Evolutionary conservation across 2,888 invertebrate genomes (phyloP), one percentile per base, ranked within the genome.

Genomic region (Neoascia interrupta): DNA sequence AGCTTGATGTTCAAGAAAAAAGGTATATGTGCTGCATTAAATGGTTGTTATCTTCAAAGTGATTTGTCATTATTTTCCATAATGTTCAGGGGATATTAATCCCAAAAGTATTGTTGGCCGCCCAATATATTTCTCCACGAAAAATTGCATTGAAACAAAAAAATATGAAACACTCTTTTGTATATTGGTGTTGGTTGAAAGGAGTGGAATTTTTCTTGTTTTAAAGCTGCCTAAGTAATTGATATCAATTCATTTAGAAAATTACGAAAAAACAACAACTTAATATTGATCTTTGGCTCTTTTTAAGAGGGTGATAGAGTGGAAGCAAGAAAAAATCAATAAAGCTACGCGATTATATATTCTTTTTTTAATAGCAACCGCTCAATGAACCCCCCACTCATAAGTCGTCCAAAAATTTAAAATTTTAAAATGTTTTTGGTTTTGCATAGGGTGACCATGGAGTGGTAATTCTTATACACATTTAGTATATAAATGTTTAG

Each of bases 11-110:
- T 49, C 10, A 26, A 41, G 16, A 75, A 56, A 69, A 69, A 75
- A 69, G 53, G 66, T 66, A 56, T n/a, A n/a, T n/a, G n/a, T n/a
- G n/a, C n/a, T n/a, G 79, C 73, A 79, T 79, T 79, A 73, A 73
- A 66, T 73, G 66, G 60, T 73, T 73, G 68, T 73, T 80, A 80
- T 80, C 80, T 80, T 58, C 68, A 74, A 53, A 74, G 80, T 80
- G 74, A 80, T 80, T 80, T 80, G 80, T 80, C 80, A 80, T 80
- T 80, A 79, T 79, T 79, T 72, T 79, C 73, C 79, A 73, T 79
- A 79, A 79, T 56, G 79, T 79, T 79, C 66, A 10, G 18, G 18
- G 64, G 64, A 64, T 76, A 70, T 76, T 76, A 64, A 64, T 66
- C 72, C 64, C 39, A 28, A 28, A 61, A 73, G 34, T 26, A 31